Percentiles rank a stretch among this genome's conserved stretches.
Evolutionary conservation across 2,113 vertebrate genomes (phyloP).

Genomic region (Edolisoma coerulescens): DNA sequence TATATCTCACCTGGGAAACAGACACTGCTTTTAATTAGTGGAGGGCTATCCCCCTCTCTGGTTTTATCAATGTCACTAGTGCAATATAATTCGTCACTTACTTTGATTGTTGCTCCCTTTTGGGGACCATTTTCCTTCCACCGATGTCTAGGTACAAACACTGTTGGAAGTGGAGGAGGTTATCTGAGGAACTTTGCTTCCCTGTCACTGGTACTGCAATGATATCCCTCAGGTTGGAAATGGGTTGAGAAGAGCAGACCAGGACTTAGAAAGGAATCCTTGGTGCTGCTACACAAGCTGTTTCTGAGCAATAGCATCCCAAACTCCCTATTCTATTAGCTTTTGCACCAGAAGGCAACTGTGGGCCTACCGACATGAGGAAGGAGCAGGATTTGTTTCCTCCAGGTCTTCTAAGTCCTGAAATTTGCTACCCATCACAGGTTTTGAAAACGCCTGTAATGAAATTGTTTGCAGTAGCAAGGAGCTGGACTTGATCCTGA

Average conservation of each 20-base stretch:
- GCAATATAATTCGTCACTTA: background rate
- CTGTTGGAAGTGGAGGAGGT: background rate
- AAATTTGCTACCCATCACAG: background rate
- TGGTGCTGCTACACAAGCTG: background rate
- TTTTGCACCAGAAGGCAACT: background rate
- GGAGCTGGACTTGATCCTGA: background rate
- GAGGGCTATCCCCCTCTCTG: background rate
- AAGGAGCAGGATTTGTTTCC: background rate
- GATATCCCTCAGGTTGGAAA: background rate
- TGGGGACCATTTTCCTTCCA: background rate
- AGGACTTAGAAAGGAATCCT: background rate
- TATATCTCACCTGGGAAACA: background rate
- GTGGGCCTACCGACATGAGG: background rate
- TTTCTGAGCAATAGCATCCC: background rate
- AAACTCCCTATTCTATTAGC: background rate
- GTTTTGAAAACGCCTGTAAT: background rate
- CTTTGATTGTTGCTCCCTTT: background rate
- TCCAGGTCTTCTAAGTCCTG: background rate
- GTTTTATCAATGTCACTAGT: background rate
- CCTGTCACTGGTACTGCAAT: background rate
- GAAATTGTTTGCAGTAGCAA: background rate
- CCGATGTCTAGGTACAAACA: background rate
- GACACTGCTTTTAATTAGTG: background rate
- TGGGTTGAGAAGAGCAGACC: background rate
- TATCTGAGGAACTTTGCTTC: background rate